Evolutionary conservation across 1,140 invertebrate genomes (phyloP), one percentile per base, ranked within the genome.

Genomic region (Drosophila nikananu): DNA sequence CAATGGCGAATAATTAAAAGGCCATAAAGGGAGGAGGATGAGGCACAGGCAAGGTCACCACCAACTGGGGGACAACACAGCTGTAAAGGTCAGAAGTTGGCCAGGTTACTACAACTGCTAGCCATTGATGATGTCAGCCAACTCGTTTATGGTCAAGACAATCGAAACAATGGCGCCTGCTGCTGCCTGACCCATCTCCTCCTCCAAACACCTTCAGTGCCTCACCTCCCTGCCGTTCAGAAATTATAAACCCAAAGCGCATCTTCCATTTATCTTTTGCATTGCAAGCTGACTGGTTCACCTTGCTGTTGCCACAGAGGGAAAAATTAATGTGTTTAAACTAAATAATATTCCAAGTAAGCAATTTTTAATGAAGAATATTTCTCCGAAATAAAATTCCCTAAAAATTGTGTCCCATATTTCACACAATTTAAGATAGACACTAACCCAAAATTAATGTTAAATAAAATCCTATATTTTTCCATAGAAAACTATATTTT

Each of bases 201-300:
- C 63, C 37, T 25, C 39, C 19, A n/a, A n/a, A n/a, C n/a, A 32
- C 19, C 32, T 35, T 12, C 32, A 35, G 1, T 9, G 13, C 30
- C 49, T 5, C 58, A 6, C 58, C 39, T 32, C 35, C 44, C 61
- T 49, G 51, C 27, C 54, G 30, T 30, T 73, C 32, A 42, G 39
- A 62, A 25, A 64, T 64, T 39, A 46, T n/a, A 72, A 60, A 37
- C 46, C 46, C 55, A 27, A 42, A 63, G 64, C 44, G 83, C 84
- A 89, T 90, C 84, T 87, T 89, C 81, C 57, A 81, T 86, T 86
- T 80, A 86, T 77, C 80, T 86, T 77, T 87, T 72, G 64, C 74
- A 82, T 54, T 89, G 84, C 83, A 78, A 87, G 42, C 72, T 59
- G 68, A 57, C 77, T 77, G 37, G 83, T 80, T 86, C 60, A 89